phyloP scores from a whole-genome alignment of 2,888 invertebrate genomes.

The Caenorhabditis afra region DNA sequence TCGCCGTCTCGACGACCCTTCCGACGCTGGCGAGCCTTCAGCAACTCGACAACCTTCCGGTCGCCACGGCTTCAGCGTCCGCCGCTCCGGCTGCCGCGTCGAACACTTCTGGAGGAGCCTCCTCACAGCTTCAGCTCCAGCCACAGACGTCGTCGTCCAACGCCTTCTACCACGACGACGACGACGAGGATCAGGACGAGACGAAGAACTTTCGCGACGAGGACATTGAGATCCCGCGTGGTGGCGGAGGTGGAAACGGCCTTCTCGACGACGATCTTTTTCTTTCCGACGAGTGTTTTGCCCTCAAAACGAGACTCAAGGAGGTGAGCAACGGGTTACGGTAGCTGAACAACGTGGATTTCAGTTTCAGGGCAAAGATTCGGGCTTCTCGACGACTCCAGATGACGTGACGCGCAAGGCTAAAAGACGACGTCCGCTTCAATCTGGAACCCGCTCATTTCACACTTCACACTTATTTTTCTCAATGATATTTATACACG shows the following conservation, averaged over 20 bases:
- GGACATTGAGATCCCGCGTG: slow-evolving; percentile 44
- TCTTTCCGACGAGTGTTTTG: too few species aligned
- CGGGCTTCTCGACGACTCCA: slow-evolving; percentile 56
- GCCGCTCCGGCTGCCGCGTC: not conserved
- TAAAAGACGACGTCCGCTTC: too few species aligned
- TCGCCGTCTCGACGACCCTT: slow-evolving; percentile 16
- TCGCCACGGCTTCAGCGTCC: too few species aligned
- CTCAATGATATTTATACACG: too few species aligned
- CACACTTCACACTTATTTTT: too few species aligned
- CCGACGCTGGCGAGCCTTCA: slow-evolving; percentile 16
- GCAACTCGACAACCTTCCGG: slow-evolving; percentile 1
- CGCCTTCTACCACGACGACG: not conserved
- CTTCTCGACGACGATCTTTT: too few species aligned
- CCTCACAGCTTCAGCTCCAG: too few species aligned
- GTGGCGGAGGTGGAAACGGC: slow-evolving; percentile 16
- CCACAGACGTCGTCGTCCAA: too few species aligned
- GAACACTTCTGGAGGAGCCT: not conserved
- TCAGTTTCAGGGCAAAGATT: slow-evolving; percentile 36
- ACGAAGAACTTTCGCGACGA: slow-evolving; percentile 55
- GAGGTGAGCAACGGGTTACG: not conserved
- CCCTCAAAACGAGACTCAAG: too few species aligned
- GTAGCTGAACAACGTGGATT: not conserved
- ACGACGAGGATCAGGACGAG: slow-evolving; percentile 58
- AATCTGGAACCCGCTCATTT: too few species aligned
- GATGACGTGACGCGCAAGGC: slow-evolving; percentile 33